Conservation (phyloP, 2,797 vertebrate genomes). For the Ciconia nigra region DNA sequence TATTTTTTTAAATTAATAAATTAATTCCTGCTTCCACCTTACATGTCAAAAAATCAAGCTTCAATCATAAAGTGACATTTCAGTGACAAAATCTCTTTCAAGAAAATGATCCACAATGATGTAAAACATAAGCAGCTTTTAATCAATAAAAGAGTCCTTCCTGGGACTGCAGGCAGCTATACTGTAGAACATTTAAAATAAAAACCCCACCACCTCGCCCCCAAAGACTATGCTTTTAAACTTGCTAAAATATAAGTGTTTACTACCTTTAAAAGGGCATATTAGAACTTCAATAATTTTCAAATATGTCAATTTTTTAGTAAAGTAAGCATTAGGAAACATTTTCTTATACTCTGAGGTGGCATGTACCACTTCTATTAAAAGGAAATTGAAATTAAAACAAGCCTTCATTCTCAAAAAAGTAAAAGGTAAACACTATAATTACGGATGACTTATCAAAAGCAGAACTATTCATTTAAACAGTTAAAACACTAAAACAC, state of each 20-base stretch:
- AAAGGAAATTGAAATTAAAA: background rate
- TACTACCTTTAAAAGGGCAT: background rate
- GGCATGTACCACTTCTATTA: background rate
- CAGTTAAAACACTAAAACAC: background rate
- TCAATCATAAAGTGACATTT: background rate
- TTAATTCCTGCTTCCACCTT: background rate
- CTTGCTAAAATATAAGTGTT: background rate
- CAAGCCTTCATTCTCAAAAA: background rate
- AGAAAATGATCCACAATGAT: background rate
- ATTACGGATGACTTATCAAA: background rate
- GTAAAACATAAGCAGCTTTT: background rate
- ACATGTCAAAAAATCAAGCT: background rate
- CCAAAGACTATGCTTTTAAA: background rate
- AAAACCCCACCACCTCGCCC: background rate
- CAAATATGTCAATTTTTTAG: background rate
- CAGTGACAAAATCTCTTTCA: background rate
- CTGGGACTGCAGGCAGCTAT: background rate
- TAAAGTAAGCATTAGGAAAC: background rate
- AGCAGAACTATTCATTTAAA: background rate
- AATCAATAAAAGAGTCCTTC: background rate
- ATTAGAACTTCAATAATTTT: background rate
- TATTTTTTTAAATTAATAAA: background rate
- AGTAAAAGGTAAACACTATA: background rate
- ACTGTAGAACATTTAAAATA: background rate
- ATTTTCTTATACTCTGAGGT: background rate